Conservation (phyloP, 1,140 invertebrate species). For the Palaemon carinicauda region DNA sequence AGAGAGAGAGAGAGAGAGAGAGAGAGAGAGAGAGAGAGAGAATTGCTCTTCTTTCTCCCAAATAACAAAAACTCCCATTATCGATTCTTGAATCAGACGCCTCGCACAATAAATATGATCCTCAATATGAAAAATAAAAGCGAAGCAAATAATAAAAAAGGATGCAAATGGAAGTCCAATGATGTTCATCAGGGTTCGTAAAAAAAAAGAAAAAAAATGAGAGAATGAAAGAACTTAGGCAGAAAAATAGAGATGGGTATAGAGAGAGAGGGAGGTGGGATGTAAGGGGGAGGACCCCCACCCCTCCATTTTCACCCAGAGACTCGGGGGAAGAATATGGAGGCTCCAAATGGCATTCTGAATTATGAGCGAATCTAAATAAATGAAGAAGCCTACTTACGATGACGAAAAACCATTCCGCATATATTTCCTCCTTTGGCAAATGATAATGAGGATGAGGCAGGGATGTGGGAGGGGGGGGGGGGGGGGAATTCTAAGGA, state of each 20-base stretch:
- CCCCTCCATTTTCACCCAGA: too few species aligned
- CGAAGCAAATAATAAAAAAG: not conserved
- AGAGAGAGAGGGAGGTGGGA: not conserved
- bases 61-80: not conserved
- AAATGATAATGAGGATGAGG: too few species aligned
- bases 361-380: too few species aligned
- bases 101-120: too few species aligned
- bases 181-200: not conserved
- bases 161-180: not conserved
- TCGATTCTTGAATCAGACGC: too few species aligned
- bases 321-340: not conserved
- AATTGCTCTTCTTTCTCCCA: not conserved
- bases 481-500: too few species aligned
- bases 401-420: too few species aligned
- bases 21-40: not conserved
- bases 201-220: too few species aligned
- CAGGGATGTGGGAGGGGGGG: too few species aligned
- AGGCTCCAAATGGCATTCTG: not conserved
- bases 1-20: not conserved
- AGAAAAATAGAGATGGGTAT: not conserved
- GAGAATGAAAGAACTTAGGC: not conserved
- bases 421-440: too few species aligned
- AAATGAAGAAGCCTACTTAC: too few species aligned
- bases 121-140: too few species aligned
- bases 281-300: not conserved